These are phyloP conservation scores for Thera britannica DNA, from an alignment of 2,888 invertebrate species.

Conservation along the genomic window DNA sequence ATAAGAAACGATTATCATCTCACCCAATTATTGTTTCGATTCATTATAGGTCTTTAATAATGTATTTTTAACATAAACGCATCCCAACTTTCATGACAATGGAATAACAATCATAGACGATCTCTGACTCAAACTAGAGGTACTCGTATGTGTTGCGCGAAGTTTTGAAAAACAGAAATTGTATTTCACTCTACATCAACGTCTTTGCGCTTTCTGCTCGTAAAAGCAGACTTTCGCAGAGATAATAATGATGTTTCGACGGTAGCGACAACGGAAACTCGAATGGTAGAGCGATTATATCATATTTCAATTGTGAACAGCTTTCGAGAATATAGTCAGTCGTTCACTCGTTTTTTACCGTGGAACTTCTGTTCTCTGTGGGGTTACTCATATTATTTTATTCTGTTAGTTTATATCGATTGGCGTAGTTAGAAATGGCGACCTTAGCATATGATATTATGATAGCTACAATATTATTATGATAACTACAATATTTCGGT, in stretches of 20 bases:
- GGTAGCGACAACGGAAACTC: conserved; percentile 58
- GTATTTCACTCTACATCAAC: conserved; percentile 46
- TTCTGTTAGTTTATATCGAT: neutral
- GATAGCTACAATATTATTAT: neutral
- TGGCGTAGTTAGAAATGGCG: neutral
- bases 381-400: neutral
- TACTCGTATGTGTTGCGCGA: neutral
- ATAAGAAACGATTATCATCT: too few relatives aligned
- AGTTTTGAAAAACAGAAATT: conserved; percentile 47
- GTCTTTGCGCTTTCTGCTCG: conserved; percentile 68
- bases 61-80: too few relatives aligned
- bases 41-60: too few relatives aligned
- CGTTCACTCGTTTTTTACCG: conserved; percentile 19
- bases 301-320: conserved; percentile 64
- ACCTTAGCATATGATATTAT: neutral
- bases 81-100: conserved; percentile 46
- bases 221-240: conserved; percentile 62
- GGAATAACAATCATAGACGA: neutral
- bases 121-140: neutral
- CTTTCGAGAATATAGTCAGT: conserved; percentile 48
- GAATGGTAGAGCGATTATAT: conserved; percentile 57
- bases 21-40: too few relatives aligned
- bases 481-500: neutral
- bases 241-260: conserved; percentile 68
- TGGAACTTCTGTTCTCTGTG: conserved; percentile 2